Base-by-base conservation (phyloP, 2,888 invertebrate genomes). In the Meiosimyza platycephala region DNA sequence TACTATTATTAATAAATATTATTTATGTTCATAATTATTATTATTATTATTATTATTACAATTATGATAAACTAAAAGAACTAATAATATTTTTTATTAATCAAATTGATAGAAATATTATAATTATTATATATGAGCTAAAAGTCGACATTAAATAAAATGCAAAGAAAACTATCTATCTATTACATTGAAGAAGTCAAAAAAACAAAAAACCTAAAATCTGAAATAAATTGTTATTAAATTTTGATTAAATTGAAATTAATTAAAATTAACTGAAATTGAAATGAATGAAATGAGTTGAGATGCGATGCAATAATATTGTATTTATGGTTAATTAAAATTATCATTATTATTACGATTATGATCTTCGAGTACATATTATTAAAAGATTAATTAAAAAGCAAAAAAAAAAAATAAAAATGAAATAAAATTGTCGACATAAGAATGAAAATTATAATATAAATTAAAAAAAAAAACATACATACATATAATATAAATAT, bases 31-130 rank as follows among this genome's bases (percentile, higher is more conserved):
- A 72, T 76, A 76, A 71, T 71, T 73, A 77, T 68, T 67, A 76
- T 74, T 74, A 72, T 72, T 74, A 72, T 72, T 74, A 76, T 76
- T 76, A 79, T 77, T 71, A 70, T 79, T 74, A 75, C 78, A 71
- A 76, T 73, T 69, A 78, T 76, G 74, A 76, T 72, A 73, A 75
- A 80, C 79, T 80, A 80, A 82, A 78, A 81, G 80, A 78, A 79
- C 77, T 40, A 40, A 40, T 80, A 77, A 77, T 83, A 83, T 82
- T 83, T 83, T 82, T 81, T 83, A 83, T 83, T 83, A 81, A 82
- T 82, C 77, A 78, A 82, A 82, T 82, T 82, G 80, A 82, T 82
- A 79, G 79, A 83, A 83, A 80, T 82, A 82, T 82, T 78, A 76
- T 64, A 64, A 50, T 51, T 64, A 64, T 51, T 22, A 51, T 28